Evolutionary conservation across 2,888 invertebrate species (phyloP).

Genomic region (Lithosia quadra): DNA sequence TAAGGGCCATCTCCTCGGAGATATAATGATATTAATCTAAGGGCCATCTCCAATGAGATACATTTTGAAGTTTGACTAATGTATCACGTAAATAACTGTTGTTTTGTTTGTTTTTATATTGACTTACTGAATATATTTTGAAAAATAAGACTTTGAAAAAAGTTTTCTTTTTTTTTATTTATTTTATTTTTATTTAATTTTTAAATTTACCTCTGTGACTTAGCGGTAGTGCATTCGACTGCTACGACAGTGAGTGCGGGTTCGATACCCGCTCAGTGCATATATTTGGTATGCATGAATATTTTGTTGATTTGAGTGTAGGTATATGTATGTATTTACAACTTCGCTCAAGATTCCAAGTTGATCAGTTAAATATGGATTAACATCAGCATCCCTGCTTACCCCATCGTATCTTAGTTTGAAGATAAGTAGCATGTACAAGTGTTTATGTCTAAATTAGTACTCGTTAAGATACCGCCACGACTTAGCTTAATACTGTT

Average conservation of each 20-base stretch:
- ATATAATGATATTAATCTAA: constrained; percentile 5
- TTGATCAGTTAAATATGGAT: background rate
- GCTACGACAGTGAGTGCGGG: too few species aligned
- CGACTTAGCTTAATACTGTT: constrained; percentile 31
- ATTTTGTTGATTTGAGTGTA: too few species aligned
- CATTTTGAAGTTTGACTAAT: background rate
- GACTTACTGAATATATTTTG: background rate
- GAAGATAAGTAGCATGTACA: constrained; percentile 32
- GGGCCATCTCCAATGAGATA: background rate
- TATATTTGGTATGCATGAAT: too few species aligned
- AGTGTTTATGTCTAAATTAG: constrained; percentile 51
- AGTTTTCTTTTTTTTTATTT: too few species aligned
- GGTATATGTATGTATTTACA: too few species aligned
- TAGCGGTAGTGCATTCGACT: too few species aligned
- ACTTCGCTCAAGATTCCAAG: background rate
- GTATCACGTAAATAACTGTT: background rate
- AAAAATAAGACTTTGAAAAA: background rate
- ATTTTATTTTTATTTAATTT: too few species aligned
- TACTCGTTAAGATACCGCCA: constrained; percentile 47
- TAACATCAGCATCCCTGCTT: constrained; percentile 12
- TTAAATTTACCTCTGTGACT: too few species aligned
- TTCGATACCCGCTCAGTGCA: too few species aligned
- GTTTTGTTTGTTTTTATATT: background rate
- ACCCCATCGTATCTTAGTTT: constrained; percentile 17
- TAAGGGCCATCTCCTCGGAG: constrained; percentile 31